Evolutionary conservation across 2,888 invertebrate genomes (phyloP).

Genomic region (Cinara cedri): DNA sequence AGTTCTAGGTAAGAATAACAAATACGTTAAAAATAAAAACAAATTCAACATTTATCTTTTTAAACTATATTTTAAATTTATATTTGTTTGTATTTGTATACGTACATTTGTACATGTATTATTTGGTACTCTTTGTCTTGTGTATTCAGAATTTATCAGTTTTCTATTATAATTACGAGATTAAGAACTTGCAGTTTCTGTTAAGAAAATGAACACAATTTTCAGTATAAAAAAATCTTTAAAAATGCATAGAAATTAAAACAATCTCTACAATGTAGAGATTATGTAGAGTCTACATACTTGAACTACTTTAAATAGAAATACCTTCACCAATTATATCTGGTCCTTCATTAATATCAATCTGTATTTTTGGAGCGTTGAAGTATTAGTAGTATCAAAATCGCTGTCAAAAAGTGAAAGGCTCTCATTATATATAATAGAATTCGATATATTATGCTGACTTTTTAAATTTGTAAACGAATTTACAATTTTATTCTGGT

Average conservation of each 20-base stretch:
- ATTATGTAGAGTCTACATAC: too few relatives aligned
- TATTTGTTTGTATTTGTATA: neutral
- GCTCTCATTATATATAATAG: neutral
- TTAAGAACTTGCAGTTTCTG: too few relatives aligned
- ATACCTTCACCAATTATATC: neutral
- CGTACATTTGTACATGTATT: too few relatives aligned
- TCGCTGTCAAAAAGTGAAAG: neutral
- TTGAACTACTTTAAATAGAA: neutral
- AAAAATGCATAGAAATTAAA: too few relatives aligned
- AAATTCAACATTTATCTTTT: neutral
- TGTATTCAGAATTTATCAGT: neutral
- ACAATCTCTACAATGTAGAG: too few relatives aligned
- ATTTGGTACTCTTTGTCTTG: neutral
- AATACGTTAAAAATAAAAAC: neutral
- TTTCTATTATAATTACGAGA: too few relatives aligned
- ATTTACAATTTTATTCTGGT: too few relatives aligned
- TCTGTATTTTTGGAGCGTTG: neutral
- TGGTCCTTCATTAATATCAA: neutral
- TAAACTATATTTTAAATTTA: neutral
- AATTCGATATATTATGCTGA: too few relatives aligned
- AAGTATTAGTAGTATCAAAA: neutral
- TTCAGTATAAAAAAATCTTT: too few relatives aligned
- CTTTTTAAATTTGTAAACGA: too few relatives aligned
- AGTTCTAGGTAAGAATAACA: slow-evolving; percentile 1
- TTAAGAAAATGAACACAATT: too few relatives aligned